Evolutionary conservation across 2,888 invertebrate genomes (phyloP), one percentile per base, ranked within the genome.

Genomic region (Ectobius pallidus): DNA sequence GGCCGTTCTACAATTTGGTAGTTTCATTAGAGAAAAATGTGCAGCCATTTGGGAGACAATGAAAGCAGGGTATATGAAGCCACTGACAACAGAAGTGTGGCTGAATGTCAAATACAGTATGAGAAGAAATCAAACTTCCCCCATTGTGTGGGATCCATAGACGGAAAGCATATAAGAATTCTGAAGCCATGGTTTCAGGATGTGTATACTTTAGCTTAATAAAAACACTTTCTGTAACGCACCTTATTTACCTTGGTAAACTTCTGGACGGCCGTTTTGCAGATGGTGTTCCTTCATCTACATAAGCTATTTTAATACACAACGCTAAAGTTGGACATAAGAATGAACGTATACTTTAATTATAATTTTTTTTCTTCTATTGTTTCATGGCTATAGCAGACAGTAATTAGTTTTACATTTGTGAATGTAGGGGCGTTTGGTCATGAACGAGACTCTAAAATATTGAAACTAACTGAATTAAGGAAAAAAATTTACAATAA

Each of bases 361-460:
- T 78, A 78, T 71, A 79, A 78, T 72, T 77, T 77, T 78, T 30
- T 79, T 78, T 67, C 78, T 75, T 68, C 79, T 78, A 34, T 75
- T 80, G 65, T n/a, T n/a, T n/a, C n/a, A 73, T 79, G 70, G 79
- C 79, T 39, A 73, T 79, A 74, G 77, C 76, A 70, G 79, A 80
- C 75, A 73, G 77, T 70, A 77, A 79, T 71, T 78, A 77, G 71
- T 42, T 80, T 80, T 76, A 78, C 75, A 68, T 78, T 73, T 74
- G 73, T 78, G 49, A 76, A 79, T 75, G 74, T 79, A 71, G 78
- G 78, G 27, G 75, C 78, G 39, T 78, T 79, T 75, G 77, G 76
- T 9, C 70, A 74, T 44, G 69, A 73, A 49, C 62, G 74, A 75
- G 77, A 74, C 75, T 76, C 75, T 77, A 79, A 73, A 76, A 77